phyloP scores from a whole-genome alignment of 2,113 vertebrate genomes.

The Scopus umbretta region DNA sequence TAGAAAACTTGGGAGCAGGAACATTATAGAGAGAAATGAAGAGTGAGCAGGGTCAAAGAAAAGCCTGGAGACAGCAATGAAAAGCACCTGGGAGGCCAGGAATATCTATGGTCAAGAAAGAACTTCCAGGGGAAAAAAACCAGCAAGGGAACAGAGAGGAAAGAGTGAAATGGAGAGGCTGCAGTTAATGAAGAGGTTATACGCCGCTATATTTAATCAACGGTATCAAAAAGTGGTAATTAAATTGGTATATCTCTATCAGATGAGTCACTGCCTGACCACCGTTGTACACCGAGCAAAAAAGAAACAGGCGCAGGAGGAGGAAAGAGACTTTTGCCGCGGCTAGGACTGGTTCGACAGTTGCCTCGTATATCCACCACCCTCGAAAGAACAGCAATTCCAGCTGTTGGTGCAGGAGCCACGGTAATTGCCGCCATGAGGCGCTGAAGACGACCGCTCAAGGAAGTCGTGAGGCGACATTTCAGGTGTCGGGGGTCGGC shows the following conservation, averaged over 20 bases:
- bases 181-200: neutral
- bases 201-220: neutral
- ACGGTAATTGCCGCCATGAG: neutral
- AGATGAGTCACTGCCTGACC: fast-evolving
- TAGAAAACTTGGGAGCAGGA: neutral
- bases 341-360: no score
- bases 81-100: neutral
- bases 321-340: neutral
- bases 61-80: neutral
- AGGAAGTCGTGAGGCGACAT: neutral
- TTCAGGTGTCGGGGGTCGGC: fast-evolving
- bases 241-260: neutral
- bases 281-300: neutral
- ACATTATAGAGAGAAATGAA: neutral
- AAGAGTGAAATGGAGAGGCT: neutral
- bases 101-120: neutral
- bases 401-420: neutral
- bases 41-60: neutral
- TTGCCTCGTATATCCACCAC: neutral
- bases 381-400: neutral
- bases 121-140: neutral
- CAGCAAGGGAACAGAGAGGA: neutral
- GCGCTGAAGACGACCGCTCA: neutral
- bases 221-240: neutral
- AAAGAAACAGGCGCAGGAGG: neutral